phyloP scores from a whole-genome alignment of 2,888 invertebrate genomes.

The Trissonchulus latispiculum region DNA sequence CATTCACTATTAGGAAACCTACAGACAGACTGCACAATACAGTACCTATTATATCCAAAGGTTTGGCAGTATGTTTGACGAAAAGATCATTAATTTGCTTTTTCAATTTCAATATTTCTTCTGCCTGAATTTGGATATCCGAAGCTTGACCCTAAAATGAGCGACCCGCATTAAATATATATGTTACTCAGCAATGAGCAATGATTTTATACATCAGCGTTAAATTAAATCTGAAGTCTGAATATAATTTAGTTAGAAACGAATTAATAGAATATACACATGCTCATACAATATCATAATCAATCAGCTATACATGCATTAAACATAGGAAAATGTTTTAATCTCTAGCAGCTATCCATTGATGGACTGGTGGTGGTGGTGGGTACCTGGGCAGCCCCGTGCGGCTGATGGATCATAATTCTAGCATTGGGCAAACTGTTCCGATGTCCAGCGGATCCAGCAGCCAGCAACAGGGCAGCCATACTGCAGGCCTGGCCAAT shows the following conservation, averaged over 20 bases:
- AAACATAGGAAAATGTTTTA: neutral
- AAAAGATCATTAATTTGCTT: slow-evolving; percentile 76
- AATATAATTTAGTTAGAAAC: no score
- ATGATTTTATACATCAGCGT: no score
- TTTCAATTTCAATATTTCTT: slow-evolving; percentile 89
- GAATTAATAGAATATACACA: no score
- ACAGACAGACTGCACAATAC: slow-evolving; percentile 6
- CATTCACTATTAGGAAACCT: no score
- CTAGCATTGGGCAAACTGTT: slow-evolving; percentile 90
- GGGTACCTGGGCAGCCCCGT: slow-evolving; percentile 70
- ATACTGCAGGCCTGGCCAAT: slow-evolving; percentile 92
- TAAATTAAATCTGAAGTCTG: no score
- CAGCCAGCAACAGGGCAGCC: slow-evolving; percentile 82
- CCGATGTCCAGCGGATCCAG: slow-evolving; percentile 75
- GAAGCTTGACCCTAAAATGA: slow-evolving; percentile 76
- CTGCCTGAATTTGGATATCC: slow-evolving; percentile 95
- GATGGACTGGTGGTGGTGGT: no score
- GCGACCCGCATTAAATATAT: neutral
- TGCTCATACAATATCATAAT: no score
- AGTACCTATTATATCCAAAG: slow-evolving; percentile 54
- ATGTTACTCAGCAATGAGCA: no score
- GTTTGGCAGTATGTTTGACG: slow-evolving; percentile 77
- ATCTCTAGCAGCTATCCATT: no score
- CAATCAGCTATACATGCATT: no score
- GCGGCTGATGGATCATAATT: slow-evolving; percentile 97